Conservation (phyloP, 1,140 invertebrate species). For the Sogatella furcifera region DNA sequence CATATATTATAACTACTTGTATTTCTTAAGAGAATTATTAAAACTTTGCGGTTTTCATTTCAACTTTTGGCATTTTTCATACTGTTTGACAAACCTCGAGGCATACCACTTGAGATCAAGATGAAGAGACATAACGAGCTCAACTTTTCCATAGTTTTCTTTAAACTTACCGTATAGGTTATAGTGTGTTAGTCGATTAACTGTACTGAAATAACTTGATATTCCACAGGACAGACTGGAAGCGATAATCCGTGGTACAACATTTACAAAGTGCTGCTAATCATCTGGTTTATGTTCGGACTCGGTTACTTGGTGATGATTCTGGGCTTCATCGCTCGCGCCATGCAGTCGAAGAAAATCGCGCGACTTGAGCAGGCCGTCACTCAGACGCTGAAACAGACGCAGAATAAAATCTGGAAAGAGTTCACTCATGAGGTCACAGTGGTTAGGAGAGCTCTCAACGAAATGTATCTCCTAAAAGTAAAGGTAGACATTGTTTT, state of each 20-base stretch:
- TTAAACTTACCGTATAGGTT: no score
- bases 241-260: slow-evolving; percentile 36
- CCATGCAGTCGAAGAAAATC: slow-evolving; percentile 61
- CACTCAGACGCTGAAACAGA: slow-evolving; percentile 58
- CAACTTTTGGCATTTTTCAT: no score
- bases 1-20: no score
- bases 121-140: no score
- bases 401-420: slow-evolving; percentile 63
- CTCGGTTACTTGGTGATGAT: slow-evolving; percentile 87
- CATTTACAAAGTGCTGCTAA: slow-evolving; percentile 60
- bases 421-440: slow-evolving; percentile 65
- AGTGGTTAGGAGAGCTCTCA: slow-evolving; percentile 58
- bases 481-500: slow-evolving; percentile 47
- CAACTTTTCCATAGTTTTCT: no score
- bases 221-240: slow-evolving; percentile 18
- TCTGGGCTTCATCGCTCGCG: slow-evolving; percentile 70
- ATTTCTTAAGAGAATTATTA: no score
- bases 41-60: no score
- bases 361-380: slow-evolving; percentile 62
- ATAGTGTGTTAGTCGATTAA: no score
- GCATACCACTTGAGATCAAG: no score
- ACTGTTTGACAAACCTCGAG: no score
- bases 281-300: slow-evolving; percentile 82
- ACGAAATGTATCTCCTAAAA: slow-evolving; percentile 65
- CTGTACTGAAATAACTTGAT: neutral